phyloP scores from a whole-genome alignment of 2,888 invertebrate genomes.

The Acanthosepion esculentum region DNA sequence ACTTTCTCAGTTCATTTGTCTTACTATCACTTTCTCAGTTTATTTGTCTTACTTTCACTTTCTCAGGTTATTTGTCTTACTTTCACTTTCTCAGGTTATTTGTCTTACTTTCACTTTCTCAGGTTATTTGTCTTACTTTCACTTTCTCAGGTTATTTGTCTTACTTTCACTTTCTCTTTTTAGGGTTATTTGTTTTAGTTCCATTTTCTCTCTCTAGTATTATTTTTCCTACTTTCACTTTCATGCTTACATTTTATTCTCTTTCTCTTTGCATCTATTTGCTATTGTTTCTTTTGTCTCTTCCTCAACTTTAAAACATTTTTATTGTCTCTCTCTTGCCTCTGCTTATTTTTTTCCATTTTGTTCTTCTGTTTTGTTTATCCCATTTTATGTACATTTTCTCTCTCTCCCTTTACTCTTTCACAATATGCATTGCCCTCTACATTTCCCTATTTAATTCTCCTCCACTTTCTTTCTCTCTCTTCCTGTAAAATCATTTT shows the following conservation, averaged over 20 bases:
- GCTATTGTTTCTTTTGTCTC: no score
- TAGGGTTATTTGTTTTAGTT: background rate
- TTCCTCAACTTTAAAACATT: no score
- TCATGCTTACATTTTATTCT: background rate
- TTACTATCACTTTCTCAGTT: background rate
- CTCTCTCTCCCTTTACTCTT: background rate
- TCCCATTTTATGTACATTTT: no score
- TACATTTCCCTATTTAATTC: no score
- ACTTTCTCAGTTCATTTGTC: no score
- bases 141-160: background rate
- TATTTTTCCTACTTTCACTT: background rate
- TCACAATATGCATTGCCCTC: background rate
- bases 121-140: background rate
- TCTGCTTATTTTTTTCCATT: no score
- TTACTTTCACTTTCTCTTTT: background rate
- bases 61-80: no score
- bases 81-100: background rate
- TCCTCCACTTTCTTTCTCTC: background rate
- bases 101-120: background rate
- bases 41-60: background rate
- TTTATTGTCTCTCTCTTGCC: no score
- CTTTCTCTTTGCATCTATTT: background rate
- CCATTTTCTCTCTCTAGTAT: background rate
- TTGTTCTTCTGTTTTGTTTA: no score
- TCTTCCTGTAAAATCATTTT: background rate